Conservation (phyloP, 2,113 vertebrate species). For the Rhabdornis inornatus region DNA sequence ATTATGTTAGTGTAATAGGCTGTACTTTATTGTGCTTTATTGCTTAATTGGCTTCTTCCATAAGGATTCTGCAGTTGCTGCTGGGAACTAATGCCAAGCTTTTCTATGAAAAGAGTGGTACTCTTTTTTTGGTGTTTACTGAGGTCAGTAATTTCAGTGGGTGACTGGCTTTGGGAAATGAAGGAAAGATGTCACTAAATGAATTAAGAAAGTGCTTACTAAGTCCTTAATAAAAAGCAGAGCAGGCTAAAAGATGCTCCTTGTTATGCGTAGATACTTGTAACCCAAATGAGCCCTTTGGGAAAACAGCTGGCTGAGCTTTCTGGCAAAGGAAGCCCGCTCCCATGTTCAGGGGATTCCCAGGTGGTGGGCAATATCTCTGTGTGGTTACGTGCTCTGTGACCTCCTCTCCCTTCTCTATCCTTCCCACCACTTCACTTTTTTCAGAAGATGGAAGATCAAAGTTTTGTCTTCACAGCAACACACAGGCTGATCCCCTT, state of each 20-base stretch:
- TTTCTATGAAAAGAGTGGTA: background rate
- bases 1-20: conserved; percentile 24
- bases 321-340: conserved; percentile 21
- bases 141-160: background rate
- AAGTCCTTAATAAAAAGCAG: conserved; percentile 13
- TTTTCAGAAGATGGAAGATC: background rate
- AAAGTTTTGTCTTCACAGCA: background rate
- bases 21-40: conserved; percentile 23
- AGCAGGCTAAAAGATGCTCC: conserved; percentile 10
- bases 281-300: background rate
- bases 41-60: conserved; percentile 25
- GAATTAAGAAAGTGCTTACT: background rate
- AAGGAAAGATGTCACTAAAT: conserved; percentile 19
- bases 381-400: background rate
- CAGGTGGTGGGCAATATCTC: background rate
- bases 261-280: background rate
- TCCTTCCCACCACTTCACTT: background rate
- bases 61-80: conserved; percentile 11
- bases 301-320: conserved; percentile 43
- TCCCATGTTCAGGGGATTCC: background rate
- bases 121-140: background rate
- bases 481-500: background rate
- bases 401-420: background rate
- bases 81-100: background rate
- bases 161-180: background rate